A percentile compares a stretch with the other conserved stretches of the same genome.
Evolutionary conservation across 1,140 invertebrate species (phyloP).

Genomic region (Parasteatoda tepidariorum): DNA sequence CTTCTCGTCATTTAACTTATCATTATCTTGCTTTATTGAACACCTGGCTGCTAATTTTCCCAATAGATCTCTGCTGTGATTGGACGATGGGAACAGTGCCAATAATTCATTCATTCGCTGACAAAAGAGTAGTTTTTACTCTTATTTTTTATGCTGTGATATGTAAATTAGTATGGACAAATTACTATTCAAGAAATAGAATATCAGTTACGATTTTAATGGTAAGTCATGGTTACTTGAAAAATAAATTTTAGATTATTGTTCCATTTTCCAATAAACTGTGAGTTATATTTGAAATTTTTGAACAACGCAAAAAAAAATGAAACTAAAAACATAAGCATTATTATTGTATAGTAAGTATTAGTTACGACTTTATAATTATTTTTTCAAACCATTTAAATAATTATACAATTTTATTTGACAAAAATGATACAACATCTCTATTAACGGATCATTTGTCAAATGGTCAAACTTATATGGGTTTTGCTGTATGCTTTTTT

Average conservation of each 20-base stretch:
- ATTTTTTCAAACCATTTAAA: background rate
- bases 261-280: background rate
- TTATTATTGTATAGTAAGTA: background rate
- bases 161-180: conserved; percentile 37
- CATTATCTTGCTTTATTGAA: conserved; percentile 92
- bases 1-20: conserved; percentile 88
- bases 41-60: conserved; percentile 88
- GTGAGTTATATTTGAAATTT: background rate
- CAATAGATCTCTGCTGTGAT: conserved; percentile 93
- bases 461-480: too few relatives aligned
- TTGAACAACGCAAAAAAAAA: background rate
- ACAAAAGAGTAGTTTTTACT: conserved; percentile 87
- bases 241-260: background rate
- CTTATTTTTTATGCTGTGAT: conserved; percentile 78
- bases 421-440: too few relatives aligned
- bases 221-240: conserved; percentile 69
- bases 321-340: background rate
- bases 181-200: background rate
- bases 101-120: conserved; percentile 81
- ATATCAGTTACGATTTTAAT: conserved; percentile 66
- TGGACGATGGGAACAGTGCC: conserved; percentile 99
- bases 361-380: background rate
- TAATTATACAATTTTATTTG: background rate
- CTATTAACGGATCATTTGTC: too few relatives aligned
- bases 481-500: too few relatives aligned